phyloP scores from a whole-genome alignment of 1,140 invertebrate genomes.

The Drosophila leontia region DNA sequence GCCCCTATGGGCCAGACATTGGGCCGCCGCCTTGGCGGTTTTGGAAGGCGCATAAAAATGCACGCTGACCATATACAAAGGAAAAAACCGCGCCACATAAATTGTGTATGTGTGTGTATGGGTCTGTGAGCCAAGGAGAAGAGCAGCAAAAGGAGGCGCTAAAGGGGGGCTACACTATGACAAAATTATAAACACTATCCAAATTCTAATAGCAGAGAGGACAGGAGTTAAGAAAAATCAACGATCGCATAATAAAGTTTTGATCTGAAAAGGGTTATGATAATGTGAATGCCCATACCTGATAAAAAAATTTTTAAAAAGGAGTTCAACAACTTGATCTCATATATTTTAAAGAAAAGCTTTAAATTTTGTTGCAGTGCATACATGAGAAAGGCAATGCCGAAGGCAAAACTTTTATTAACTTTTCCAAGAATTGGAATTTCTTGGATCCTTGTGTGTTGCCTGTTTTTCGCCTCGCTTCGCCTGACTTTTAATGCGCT shows the following conservation, averaged over 20 bases:
- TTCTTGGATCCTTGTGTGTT: constrained; percentile 76
- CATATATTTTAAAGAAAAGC: neutral
- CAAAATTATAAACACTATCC: too few species aligned
- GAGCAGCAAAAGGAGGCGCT: neutral
- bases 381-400: constrained; percentile 71
- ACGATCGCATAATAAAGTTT: neutral
- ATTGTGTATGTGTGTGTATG: neutral
- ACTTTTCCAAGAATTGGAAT: constrained; percentile 81
- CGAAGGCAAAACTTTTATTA: constrained; percentile 80
- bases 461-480: constrained; percentile 77
- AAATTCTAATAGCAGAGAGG: neutral
- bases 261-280: neutral
- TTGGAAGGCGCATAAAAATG: constrained; percentile 72
- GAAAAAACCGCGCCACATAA: constrained; percentile 32
- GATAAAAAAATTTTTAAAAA: neutral
- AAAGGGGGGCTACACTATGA: constrained; percentile 13
- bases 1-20: constrained; percentile 63
- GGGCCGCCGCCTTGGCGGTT: constrained; percentile 71
- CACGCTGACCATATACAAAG: constrained; percentile 53
- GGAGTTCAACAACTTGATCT: neutral
- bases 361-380: constrained; percentile 3
- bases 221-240: too few species aligned
- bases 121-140: constrained; percentile 1
- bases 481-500: constrained; percentile 76
- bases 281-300: neutral